Evolutionary conservation across 2,888 invertebrate genomes (phyloP).

Genomic region (Brachyptera risi): DNA sequence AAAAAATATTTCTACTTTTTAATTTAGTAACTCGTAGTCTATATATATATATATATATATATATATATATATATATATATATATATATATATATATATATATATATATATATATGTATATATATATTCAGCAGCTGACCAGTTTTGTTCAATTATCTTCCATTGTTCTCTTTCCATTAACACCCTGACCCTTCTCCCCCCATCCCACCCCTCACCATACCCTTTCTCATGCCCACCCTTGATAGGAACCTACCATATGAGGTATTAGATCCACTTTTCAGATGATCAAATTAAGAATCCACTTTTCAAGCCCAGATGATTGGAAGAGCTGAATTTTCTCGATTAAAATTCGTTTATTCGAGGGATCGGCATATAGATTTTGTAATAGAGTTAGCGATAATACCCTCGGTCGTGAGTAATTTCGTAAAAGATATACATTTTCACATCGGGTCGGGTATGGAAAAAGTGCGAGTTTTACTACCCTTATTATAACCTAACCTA

Average conservation of each 20-base stretch:
- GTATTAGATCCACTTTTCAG: constrained; percentile 21
- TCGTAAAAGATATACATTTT: constrained; percentile 1
- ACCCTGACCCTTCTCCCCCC: neutral
- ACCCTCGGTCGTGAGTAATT: constrained; percentile 7
- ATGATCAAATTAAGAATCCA: constrained; percentile 23
- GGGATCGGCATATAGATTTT: neutral
- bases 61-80: neutral
- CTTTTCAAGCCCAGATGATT: constrained; percentile 23
- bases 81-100: neutral
- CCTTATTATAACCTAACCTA: neutral
- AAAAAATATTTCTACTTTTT: too few relatives aligned
- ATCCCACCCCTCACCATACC: neutral
- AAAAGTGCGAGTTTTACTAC: neutral
- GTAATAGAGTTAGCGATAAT: neutral
- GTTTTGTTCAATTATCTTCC: constrained; percentile 1
- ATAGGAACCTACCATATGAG: constrained; percentile 7
- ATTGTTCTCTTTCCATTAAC: constrained; percentile 1
- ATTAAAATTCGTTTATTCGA: constrained; percentile 22
- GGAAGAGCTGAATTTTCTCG: constrained; percentile 21
- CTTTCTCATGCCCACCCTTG: constrained; percentile 1
- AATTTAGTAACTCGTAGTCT: neutral
- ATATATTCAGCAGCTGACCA: neutral
- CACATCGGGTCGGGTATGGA: neutral
- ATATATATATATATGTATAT: too few relatives aligned
- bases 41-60: neutral